phyloP scores from a whole-genome alignment of 2,888 invertebrate species.

The Elmis aenea region DNA sequence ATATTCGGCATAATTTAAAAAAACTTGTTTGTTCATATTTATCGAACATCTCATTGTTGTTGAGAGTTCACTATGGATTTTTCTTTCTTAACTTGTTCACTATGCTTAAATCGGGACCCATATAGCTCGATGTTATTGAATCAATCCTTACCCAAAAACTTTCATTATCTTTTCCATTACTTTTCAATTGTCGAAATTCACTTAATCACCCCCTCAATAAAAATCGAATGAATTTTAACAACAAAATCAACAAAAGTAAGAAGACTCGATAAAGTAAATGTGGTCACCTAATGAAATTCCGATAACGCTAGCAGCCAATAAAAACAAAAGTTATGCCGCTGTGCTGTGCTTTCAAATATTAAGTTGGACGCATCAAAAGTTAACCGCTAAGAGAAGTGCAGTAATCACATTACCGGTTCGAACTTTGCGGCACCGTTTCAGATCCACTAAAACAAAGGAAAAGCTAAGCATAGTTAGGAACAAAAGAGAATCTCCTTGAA shows the following conservation, averaged over 20 bases:
- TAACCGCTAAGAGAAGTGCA: conserved; percentile 17
- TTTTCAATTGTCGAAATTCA: too few relatives aligned
- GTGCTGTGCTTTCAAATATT: conserved; percentile 11
- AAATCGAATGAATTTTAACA: too few relatives aligned
- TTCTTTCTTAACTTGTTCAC: too few relatives aligned
- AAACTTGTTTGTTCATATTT: too few relatives aligned
- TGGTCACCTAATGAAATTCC: conserved; percentile 13
- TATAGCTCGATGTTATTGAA: too few relatives aligned
- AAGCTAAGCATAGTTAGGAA: background rate
- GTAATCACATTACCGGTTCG: conserved; percentile 22
- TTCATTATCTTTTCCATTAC: too few relatives aligned
- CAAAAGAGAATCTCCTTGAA: background rate
- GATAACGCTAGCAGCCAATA: conserved; percentile 11
- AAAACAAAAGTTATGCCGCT: conserved; percentile 13
- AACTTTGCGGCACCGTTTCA: conserved; percentile 8
- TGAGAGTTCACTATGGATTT: too few relatives aligned
- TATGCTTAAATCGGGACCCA: too few relatives aligned
- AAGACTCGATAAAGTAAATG: conserved; percentile 10
- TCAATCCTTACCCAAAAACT: too few relatives aligned
- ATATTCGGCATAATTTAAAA: too few relatives aligned
- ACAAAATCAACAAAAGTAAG: background rate
- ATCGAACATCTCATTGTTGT: too few relatives aligned
- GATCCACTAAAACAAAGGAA: background rate
- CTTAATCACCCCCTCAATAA: too few relatives aligned
- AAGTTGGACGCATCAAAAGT: conserved; percentile 20